phyloP scores from a whole-genome alignment of 2,888 invertebrate genomes.

The Drosophila mimetica region DNA sequence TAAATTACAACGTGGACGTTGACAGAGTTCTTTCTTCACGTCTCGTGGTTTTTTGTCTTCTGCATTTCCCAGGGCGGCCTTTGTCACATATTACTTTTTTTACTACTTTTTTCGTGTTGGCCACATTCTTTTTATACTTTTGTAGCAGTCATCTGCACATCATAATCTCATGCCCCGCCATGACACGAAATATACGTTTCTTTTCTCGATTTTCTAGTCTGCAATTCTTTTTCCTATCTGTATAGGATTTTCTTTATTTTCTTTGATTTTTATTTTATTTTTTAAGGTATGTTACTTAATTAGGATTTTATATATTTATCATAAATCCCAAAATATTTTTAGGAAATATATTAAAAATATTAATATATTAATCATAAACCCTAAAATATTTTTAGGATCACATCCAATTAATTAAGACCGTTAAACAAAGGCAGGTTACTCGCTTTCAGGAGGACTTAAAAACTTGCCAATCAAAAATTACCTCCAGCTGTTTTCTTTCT shows the following conservation, averaged over 20 bases:
- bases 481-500: slow-evolving; percentile 23
- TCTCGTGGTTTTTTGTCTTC: slow-evolving; percentile 23
- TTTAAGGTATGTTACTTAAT: too few species aligned
- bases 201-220: slow-evolving; percentile 1
- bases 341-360: too few species aligned
- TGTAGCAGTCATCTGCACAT: slow-evolving; percentile 24
- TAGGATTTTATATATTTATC: too few species aligned
- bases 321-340: too few species aligned
- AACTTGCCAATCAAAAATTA: slow-evolving; percentile 10
- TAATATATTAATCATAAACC: too few species aligned
- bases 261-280: neutral
- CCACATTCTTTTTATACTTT: slow-evolving; percentile 18
- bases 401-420: neutral
- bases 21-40: slow-evolving; percentile 20
- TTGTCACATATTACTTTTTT: slow-evolving; percentile 37
- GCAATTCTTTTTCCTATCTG: neutral
- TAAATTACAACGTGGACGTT: slow-evolving; percentile 68
- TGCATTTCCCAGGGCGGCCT: slow-evolving; percentile 33
- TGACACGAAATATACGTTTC: slow-evolving; percentile 13
- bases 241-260: neutral
- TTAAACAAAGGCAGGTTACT: neutral
- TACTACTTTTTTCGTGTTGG: slow-evolving; percentile 30
- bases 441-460: neutral
- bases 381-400: neutral
- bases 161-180: slow-evolving; percentile 23